Base-by-base conservation (phyloP, 2,888 invertebrate genomes). In the Lasiommata megera region DNA sequence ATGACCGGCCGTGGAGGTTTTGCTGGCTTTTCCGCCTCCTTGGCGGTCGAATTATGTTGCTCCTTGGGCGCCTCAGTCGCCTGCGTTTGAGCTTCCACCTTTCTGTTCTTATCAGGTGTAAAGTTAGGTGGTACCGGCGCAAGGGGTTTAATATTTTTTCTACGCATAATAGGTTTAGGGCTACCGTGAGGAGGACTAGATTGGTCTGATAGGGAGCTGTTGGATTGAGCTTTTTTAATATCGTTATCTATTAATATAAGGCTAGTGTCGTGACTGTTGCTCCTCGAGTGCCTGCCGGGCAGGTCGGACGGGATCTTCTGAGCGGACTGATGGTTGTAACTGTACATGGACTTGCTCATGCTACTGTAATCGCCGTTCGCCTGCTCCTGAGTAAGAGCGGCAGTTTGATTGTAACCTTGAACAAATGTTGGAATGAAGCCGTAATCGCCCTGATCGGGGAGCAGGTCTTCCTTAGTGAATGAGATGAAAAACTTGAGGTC, bases 141-240 rank as follows among this genome's bases (percentile, higher is more conserved):
- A 31, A 92, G 84, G 5, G 95, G 94, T 74, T 96, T 96, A n/a
- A n/a, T n/a, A 69, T 95, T 94, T 82, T 95, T 95, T 70, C 95
- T 92, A 58, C 96, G 89, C 65, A 93, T 82, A 48, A 93, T 92
- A 7, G 94, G 94, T 68, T 94, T 94, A 14, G 95, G 96, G 81
- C 96, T 96, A 36, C 95, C 93, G 67, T 94, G 92, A 3, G 94
- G 94, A 61, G 94, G 94, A 82, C 94, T 94, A 70, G 92, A 93
- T 68, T 92, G 92, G 73, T 94, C 94, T 12, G 93, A 93, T 3
- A 94, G 83, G 61, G 94, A 94, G 70, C 94, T 94, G 71, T 93
- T 94, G 0, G 94, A 94, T 70, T 94, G 93, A 54, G 94, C 93
- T 66, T 94, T 88, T 64, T 92, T 92, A 59, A 91, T 89, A 53